Evolutionary conservation across 2,113 vertebrate genomes (phyloP), one percentile per base, ranked within the genome.

Genomic region (Plotosus lineatus): DNA sequence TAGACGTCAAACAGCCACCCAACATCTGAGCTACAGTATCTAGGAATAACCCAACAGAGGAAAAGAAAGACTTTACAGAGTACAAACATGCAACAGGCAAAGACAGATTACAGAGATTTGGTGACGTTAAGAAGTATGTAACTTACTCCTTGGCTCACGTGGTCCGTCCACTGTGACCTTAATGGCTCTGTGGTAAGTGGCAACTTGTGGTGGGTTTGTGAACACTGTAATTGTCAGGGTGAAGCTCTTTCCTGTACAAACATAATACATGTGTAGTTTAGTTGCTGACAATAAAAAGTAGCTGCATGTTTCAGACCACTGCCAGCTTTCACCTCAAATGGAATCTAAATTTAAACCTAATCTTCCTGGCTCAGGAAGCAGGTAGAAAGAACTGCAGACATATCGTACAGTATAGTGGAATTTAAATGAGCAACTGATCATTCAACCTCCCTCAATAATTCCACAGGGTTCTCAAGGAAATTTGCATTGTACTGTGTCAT

Each of bases 181-280:
- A 94, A 99, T 99, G 88, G 98, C 98, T 94, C 98, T 95, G 92
- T 99, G 98, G 92, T 99, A 99, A 89, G 98, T 99, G 88, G 98
- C 98, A 78, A 99, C 98, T 98, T 99, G 98, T 81, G 98, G 98
- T 84, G 97, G 98, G 92, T 98, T 99, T 92, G 96, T 99, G 94
- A 99, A 98, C 92, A 99, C 97, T 83, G 98, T 99, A 94, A 99
- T 99, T 93, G 98, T 99, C 95, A 99, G 92, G 81, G 96, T 99
- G 95, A 99, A 99, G 92, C 98, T 99, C 94, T 99, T 99, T 90
- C 98, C 97, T 99, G 94, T 84, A 84, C 92, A 93, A 88, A 73
- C 77, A 88, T 86, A 89, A 86, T 48, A 69, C n/a, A 75, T 46
- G 81, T 77, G 50, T n/a, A 78, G 88, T 86, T 93, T 89, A 85